Percentiles rank a stretch among this genome's conserved stretches.
Evolutionary conservation across 2,113 vertebrate genomes (phyloP).

Genomic region (Lontra canadensis): DNA sequence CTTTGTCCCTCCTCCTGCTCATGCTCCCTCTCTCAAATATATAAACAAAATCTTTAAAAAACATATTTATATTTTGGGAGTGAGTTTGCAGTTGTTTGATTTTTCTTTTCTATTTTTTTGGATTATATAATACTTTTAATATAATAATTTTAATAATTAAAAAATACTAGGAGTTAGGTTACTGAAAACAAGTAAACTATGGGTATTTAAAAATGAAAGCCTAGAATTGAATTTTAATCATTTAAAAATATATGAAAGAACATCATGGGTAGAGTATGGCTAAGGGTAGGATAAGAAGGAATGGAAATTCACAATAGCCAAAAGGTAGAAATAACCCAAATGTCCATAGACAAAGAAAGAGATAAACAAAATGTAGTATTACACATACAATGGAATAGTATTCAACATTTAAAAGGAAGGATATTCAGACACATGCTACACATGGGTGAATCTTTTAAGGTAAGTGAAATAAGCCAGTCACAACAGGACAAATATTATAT

Average conservation of each 20-base stretch:
- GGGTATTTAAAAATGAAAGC: background rate
- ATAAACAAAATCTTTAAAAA: background rate
- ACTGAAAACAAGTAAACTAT: conserved; percentile 10
- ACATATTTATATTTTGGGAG: background rate
- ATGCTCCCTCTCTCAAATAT: background rate
- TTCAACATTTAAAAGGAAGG: background rate
- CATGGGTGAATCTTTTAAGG: background rate
- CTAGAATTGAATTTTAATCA: background rate
- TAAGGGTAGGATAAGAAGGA: conserved; percentile 8
- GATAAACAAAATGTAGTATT: background rate
- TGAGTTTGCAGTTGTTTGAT: background rate
- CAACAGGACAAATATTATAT: background rate
- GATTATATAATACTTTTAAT: background rate
- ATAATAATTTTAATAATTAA: conserved; percentile 44
- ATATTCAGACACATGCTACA: background rate
- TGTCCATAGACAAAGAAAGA: background rate
- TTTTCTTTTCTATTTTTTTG: background rate
- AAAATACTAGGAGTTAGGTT: conserved; percentile 7
- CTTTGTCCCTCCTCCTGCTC: background rate
- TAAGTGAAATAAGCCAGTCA: conserved; percentile 11
- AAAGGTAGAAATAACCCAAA: background rate
- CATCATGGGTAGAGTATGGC: background rate
- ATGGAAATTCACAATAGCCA: background rate
- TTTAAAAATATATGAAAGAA: background rate
- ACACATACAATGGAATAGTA: background rate